Evolutionary conservation across 1,140 invertebrate genomes (phyloP).

Genomic region (Hyphantria cunea): DNA sequence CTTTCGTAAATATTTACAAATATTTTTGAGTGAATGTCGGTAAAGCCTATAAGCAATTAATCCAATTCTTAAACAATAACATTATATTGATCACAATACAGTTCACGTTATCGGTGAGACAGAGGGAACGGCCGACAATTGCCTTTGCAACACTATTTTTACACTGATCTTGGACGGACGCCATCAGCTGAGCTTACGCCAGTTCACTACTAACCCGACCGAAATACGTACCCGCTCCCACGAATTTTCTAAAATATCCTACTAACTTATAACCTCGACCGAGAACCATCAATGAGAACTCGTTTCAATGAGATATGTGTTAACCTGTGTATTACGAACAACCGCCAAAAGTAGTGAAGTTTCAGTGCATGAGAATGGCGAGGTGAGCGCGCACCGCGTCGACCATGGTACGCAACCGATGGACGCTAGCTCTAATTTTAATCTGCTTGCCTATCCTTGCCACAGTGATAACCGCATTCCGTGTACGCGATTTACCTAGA

Average conservation of each 20-base stretch:
- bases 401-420: slow-evolving; percentile 71
- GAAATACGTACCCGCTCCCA: slow-evolving; percentile 61
- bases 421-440: slow-evolving; percentile 74
- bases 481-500: slow-evolving; percentile 70
- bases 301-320: slow-evolving; percentile 55
- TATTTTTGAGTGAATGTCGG: too few relatives aligned
- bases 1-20: too few relatives aligned
- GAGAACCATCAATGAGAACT: slow-evolving; percentile 58
- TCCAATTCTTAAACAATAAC: slow-evolving; percentile 5
- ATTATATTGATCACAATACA: slow-evolving; percentile 39
- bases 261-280: slow-evolving; percentile 46
- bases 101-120: slow-evolving; percentile 62
- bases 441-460: slow-evolving; percentile 68
- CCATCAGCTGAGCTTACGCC: slow-evolving; percentile 63
- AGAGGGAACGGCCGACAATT: slow-evolving; percentile 63
- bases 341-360: slow-evolving; percentile 53
- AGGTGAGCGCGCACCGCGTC: slow-evolving; percentile 65
- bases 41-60: too few relatives aligned
- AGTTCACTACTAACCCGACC: slow-evolving; percentile 66
- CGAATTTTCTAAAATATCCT: slow-evolving; percentile 44
- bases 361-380: slow-evolving; percentile 72
- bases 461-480: slow-evolving; percentile 77
- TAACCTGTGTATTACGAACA: slow-evolving; percentile 55
- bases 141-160: slow-evolving; percentile 77
- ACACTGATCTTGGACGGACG: slow-evolving; percentile 66